Conservation (phyloP, 2,797 vertebrate genomes). For the Euthynnus affinis region DNA sequence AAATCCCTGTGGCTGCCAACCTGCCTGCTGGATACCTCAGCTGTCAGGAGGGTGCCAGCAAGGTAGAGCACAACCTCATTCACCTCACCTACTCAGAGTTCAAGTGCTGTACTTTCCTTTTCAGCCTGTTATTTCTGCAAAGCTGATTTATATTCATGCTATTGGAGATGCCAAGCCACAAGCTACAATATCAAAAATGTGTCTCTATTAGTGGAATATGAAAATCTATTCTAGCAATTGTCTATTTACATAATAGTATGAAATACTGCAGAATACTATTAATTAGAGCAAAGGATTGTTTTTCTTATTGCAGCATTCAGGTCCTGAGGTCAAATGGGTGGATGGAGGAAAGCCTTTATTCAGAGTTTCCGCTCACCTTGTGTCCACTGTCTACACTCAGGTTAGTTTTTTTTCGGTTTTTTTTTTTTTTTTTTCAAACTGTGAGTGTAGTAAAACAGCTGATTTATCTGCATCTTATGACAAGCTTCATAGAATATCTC, state of each 20-base stretch:
- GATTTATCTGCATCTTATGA: neutral
- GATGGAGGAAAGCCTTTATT: constrained; percentile 95
- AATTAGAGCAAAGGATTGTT: neutral
- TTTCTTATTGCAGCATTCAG: constrained; percentile 87
- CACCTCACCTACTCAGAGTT: neutral
- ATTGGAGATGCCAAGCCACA: neutral
- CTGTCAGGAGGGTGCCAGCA: constrained; percentile 90
- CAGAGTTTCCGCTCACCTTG: constrained; percentile 94
- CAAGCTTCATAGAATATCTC: neutral
- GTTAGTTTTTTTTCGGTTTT: constrained; percentile 72
- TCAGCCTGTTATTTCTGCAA: neutral
- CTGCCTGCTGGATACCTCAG: constrained; percentile 94
- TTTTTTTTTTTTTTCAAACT: neutral
- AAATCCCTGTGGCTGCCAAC: constrained; percentile 91
- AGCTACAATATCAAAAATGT: neutral
- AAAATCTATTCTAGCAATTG: neutral
- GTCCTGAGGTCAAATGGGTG: constrained; percentile 97
- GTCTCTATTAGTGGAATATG: neutral
- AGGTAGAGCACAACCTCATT: constrained; percentile 83
- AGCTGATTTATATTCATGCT: neutral
- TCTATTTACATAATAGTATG: neutral
- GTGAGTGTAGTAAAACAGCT: no score
- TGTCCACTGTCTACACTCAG: constrained; percentile 98
- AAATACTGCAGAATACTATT: neutral
- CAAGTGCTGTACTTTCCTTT: neutral